Base-by-base conservation (phyloP, 2,888 invertebrate genomes). In the Leptarthrus brevirostris region DNA sequence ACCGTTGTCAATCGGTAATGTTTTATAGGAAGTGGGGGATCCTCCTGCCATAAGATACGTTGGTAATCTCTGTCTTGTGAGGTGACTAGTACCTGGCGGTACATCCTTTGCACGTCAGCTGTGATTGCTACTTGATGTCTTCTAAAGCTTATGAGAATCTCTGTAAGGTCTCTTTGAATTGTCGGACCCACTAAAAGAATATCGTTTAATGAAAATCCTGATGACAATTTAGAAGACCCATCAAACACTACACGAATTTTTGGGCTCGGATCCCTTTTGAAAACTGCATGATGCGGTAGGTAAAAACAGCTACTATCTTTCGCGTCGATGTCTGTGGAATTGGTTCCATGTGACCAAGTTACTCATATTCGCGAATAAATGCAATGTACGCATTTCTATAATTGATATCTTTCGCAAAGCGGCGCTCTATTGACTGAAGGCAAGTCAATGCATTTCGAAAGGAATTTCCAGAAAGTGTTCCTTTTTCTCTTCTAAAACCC, bases 301-400 rank as follows among this genome's bases (percentile, higher is more conserved):
- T 56, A 72, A 12, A 20, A 54, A 54, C 12, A 20, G 3, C 16
- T 44, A n/a, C n/a, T n/a, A n/a, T n/a, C n/a, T n/a, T n/a, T n/a
- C n/a, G n/a, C n/a, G n/a, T n/a, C n/a, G n/a, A n/a, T n/a, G n/a
- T 22, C 12, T 34, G 20, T 8, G 53, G 1, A n/a, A 74, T 36
- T 22, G 10, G 6, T 22, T 52, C 14, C 80, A 79, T 79, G 66
- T 80, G 79, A 2, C 75, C 76, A 20, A 80, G 52, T 8, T 34
- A 6, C 18, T 71, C 14, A 70, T 79, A 79, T 75, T 79, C 77
- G 6, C 40, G 49, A 71, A 77, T 76, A 34, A 78, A 77, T 18
- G 71, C 34, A 4, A 10, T 34, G 20, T 77, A 78, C 8, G 66
- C 18, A 3, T 30, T n/a, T 10, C 53, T 40, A 10, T 77, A 49